phyloP scores from a whole-genome alignment of 2,113 vertebrate genomes.

The Paradoxurus hermaphroditus region DNA sequence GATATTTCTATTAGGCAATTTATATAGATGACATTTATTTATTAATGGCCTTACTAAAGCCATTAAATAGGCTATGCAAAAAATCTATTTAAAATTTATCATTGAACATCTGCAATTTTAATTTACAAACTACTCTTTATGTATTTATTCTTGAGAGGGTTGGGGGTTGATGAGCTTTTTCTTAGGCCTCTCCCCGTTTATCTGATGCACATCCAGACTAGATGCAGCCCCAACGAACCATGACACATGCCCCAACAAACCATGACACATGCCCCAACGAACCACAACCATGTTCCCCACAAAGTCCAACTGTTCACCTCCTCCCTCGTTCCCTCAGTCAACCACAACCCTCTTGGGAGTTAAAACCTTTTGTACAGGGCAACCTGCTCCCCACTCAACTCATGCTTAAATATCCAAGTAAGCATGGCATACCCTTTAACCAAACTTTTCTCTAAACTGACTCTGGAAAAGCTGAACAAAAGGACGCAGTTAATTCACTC shows the following conservation, averaged over 20 bases:
- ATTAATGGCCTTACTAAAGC: slow-evolving; percentile 17
- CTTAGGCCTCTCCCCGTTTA: not conserved
- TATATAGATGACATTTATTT: slow-evolving; percentile 4
- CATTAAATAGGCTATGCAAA: not conserved
- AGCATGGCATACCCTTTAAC: not conserved
- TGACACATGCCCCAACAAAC: not conserved
- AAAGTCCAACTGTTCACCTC: not conserved
- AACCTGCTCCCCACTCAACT: not conserved
- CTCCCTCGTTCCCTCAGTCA: not conserved
- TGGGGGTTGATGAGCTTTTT: not conserved
- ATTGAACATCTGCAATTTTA: not conserved
- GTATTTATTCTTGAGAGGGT: not conserved
- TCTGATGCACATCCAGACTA: not conserved
- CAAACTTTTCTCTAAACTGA: not conserved
- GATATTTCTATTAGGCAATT: slow-evolving; percentile 2
- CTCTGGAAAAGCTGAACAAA: not conserved
- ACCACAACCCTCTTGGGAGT: not conserved
- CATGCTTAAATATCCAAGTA: not conserved
- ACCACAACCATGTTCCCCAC: not conserved
- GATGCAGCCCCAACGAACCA: not conserved
- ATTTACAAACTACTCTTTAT: not conserved
- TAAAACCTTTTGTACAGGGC: not conserved
- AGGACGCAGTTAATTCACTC: slow-evolving; percentile 12
- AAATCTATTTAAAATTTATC: slow-evolving; percentile 21
- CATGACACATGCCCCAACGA: not conserved